Evolutionary conservation across 2,888 invertebrate genomes (phyloP).

Genomic region (Dolichopus griseipennis): DNA sequence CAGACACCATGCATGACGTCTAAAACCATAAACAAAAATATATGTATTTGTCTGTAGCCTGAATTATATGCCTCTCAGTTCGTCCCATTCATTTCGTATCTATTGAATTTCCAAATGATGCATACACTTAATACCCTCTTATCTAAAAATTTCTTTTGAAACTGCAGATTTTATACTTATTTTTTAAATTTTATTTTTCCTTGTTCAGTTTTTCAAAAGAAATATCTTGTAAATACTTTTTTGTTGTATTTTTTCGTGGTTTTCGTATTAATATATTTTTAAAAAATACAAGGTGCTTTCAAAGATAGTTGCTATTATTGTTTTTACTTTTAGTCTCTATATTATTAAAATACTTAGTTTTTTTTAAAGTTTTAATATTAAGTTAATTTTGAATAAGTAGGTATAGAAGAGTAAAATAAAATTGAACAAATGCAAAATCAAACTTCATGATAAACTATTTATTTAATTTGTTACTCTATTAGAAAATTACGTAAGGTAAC

Average conservation of each 20-base stretch:
- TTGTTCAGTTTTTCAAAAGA: neutral
- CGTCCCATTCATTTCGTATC: neutral
- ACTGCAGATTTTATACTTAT: neutral
- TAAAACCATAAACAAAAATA: too few species aligned
- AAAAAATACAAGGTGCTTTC: neutral
- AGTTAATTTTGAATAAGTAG: too few species aligned
- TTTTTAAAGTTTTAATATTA: too few species aligned
- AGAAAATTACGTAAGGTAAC: too few species aligned
- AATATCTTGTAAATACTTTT: neutral
- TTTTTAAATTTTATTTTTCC: neutral
- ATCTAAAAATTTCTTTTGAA: neutral
- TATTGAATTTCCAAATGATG: constrained; percentile 1
- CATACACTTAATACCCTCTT: constrained; percentile 6
- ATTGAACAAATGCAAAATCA: too few species aligned
- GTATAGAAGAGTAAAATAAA: too few species aligned
- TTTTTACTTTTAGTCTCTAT: too few species aligned
- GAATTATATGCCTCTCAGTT: neutral
- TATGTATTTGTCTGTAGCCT: too few species aligned
- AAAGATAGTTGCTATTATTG: too few species aligned
- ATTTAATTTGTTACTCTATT: too few species aligned
- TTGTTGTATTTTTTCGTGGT: neutral
- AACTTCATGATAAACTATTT: too few species aligned
- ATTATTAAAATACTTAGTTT: too few species aligned
- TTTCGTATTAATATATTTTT: neutral
- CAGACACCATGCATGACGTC: constrained; percentile 4